These are phyloP conservation scores for Diarsia brunnea DNA, from an alignment of 2,888 invertebrate species.

Conservation along the genomic window DNA sequence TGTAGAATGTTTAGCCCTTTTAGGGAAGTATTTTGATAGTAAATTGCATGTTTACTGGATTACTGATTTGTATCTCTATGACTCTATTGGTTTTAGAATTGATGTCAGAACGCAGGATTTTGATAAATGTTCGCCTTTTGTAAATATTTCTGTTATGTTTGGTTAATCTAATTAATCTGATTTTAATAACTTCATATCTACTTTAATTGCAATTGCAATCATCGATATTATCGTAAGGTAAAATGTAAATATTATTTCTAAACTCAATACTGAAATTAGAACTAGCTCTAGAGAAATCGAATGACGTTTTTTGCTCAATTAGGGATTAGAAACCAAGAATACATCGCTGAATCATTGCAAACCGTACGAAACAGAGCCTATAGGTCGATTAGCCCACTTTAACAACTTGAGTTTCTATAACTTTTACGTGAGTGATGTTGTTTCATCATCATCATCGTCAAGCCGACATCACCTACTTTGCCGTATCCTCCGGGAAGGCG, in stretches of 20 bases:
- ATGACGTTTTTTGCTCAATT: constrained; percentile 32
- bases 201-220: too few species aligned
- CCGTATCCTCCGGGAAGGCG: too few species aligned
- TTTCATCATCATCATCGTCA: neutral
- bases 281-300: constrained; percentile 14
- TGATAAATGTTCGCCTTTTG: neutral
- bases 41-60: constrained; percentile 2
- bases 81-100: constrained; percentile 1
- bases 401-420: too few species aligned
- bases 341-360: constrained; percentile 15
- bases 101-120: neutral
- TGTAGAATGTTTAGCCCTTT: constrained; percentile 23
- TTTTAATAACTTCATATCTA: too few species aligned
- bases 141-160: neutral
- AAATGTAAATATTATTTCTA: neutral
- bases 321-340: constrained; percentile 29
- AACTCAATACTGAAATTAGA: neutral
- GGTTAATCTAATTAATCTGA: too few species aligned
- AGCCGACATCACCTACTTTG: too few species aligned
- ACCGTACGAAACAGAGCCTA: neutral
- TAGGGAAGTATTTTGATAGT: constrained; percentile 5
- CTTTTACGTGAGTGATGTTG: neutral
- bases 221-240: neutral
- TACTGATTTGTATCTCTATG: neutral
- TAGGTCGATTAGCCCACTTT: neutral